These are phyloP conservation scores for Rhadina sibilatrix DNA, from an alignment of 2,113 vertebrate species.

Conservation along the genomic window DNA sequence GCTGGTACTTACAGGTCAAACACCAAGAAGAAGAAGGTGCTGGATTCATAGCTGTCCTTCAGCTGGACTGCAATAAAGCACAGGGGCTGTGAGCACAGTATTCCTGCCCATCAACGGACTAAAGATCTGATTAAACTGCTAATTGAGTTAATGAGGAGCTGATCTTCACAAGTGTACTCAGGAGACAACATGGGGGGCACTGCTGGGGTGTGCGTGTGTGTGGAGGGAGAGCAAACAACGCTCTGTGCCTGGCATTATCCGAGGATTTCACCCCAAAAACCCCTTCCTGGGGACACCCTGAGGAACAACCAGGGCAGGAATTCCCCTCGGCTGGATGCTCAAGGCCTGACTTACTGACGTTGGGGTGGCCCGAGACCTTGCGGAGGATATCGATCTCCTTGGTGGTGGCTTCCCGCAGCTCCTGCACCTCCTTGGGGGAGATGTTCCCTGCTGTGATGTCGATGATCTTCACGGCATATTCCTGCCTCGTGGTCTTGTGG, in stretches of 20 bases:
- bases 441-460: conserved; percentile 92
- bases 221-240: not conserved
- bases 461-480: conserved; percentile 94
- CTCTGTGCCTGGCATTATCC: not conserved
- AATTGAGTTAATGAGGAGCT: not conserved
- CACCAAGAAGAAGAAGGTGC: conserved; percentile 95
- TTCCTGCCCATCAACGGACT: not conserved
- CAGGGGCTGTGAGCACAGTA: not conserved
- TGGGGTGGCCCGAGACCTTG: conserved; percentile 87
- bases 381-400: conserved; percentile 95
- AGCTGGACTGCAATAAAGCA: conserved; percentile 88
- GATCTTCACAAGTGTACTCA: not conserved
- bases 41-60: conserved; percentile 93
- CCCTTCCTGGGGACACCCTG: not conserved
- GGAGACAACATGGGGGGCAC: not conserved
- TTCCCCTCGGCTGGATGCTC: accelerated
- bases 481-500: conserved; percentile 81
- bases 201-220: accelerated
- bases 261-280: not conserved
- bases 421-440: conserved; percentile 81
- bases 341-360: conserved; percentile 85
- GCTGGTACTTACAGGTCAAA: conserved; percentile 92
- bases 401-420: conserved; percentile 84
- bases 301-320: not conserved
- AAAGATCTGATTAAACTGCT: not conserved